Evolutionary conservation across 2,113 vertebrate species (phyloP), one percentile per base, ranked within the genome.

Genomic region (Triplophysa siluroides): DNA sequence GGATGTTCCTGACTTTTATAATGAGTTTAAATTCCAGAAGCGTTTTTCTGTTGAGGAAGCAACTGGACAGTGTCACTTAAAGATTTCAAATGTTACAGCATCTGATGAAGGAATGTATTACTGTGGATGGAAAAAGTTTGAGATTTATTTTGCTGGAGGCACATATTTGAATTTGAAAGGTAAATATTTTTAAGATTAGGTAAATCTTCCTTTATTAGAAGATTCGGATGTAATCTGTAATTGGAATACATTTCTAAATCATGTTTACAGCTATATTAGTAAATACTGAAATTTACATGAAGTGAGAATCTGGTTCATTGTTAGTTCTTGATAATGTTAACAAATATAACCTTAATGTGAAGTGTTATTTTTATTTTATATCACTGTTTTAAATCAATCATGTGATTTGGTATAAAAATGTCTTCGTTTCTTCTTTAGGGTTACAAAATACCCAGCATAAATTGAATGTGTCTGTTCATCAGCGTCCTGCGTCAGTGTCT

Each of bases 401-500:
- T 52, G 50, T 52, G 16, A 16, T 16, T 16, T 52, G 13, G 13
- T 52, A 16, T 52, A 18, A 56, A n/a, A n/a, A 56, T n/a, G 54
- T 56, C 19, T 56, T n/a, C 16, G 9, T 56, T 16, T 56, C 19
- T 56, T 16, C 16, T 47, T 60, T 72, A 54, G 24, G 66, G 1
- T 76, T 79, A 0, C 65, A 23, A 80, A 26, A 45, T 18, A 54
- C 61, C 87, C 86, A 76, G 69, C 29, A 6, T 7, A 45, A 54
- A 7, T 70, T 2, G 3, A 38, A 38, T 9, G 85, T 52, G 11
- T 64, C 47, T 8, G 0, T 80, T 2, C 0, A 26, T 0, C 82
- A 89, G 58, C 38, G n/a, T 29, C 64, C 84, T 0, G 69, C 14
- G 0, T 13, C 38, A 0, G 66, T 8, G 2, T 78, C 69, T 0